phyloP scores from a whole-genome alignment of 2,797 vertebrate species.

The Gorsachius magnificus region DNA sequence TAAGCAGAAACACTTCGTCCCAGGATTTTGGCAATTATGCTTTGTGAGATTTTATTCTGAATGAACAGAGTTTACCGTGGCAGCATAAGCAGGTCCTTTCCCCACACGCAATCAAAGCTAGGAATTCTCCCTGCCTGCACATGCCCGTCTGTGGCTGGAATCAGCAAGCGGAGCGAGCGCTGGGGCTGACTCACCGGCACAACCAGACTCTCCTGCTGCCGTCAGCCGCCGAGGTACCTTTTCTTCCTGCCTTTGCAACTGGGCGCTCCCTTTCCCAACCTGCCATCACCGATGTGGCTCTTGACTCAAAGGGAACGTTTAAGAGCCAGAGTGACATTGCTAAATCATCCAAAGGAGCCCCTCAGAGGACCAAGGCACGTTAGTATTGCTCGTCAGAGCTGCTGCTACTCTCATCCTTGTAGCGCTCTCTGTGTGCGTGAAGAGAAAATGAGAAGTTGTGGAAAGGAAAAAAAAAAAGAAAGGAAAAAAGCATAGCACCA shows the following conservation, averaged over 20 bases:
- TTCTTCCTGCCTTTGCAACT: neutral
- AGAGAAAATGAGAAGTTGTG: neutral
- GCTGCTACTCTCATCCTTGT: neutral
- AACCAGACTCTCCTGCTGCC: conserved; percentile 3
- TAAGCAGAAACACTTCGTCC: neutral
- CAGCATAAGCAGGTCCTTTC: neutral
- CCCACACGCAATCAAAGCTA: neutral
- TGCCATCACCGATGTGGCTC: neutral
- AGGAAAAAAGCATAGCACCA: neutral
- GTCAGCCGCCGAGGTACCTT: neutral
- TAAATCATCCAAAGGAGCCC: neutral
- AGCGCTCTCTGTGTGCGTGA: neutral
- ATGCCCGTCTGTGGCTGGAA: neutral
- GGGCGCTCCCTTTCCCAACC: neutral
- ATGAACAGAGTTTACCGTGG: neutral
- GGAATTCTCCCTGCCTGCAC: conserved; percentile 22
- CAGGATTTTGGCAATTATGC: neutral
- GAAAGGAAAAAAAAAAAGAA: neutral
- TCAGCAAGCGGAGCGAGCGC: neutral
- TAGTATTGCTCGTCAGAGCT: neutral
- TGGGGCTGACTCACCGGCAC: neutral
- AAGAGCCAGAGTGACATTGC: neutral
- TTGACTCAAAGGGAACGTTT: neutral
- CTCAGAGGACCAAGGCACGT: neutral
- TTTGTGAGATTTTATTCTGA: neutral